A percentile compares a stretch with the other conserved stretches of the same genome.
phyloP scores from a whole-genome alignment of 2,797 vertebrate species.

The Meriones psammophilus region DNA sequence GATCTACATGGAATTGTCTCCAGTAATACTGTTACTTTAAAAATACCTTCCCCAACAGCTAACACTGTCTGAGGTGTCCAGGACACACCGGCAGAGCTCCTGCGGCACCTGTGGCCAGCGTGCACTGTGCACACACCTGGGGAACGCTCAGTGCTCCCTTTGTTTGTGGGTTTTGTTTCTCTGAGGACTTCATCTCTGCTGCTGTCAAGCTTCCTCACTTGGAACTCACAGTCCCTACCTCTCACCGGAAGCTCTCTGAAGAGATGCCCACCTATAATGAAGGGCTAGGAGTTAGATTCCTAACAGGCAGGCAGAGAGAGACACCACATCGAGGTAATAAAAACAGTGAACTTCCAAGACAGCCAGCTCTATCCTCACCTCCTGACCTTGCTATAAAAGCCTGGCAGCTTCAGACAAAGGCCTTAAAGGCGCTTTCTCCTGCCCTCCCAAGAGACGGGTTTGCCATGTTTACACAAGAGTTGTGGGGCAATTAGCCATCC shows the following conservation, averaged over 20 bases:
- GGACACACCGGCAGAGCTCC: not conserved
- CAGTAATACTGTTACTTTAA: conserved; percentile 34
- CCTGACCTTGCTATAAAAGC: not conserved
- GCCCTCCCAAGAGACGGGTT: not conserved
- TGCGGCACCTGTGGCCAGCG: not conserved
- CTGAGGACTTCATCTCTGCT: not conserved
- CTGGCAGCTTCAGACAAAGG: not conserved
- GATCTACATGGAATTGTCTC: conserved; percentile 30
- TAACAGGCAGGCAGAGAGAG: not conserved
- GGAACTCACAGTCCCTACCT: not conserved
- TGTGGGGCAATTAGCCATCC: too few species aligned
- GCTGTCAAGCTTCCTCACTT: not conserved
- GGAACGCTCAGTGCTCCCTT: not conserved
- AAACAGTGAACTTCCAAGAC: not conserved
- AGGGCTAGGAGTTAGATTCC: not conserved
- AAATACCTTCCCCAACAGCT: not conserved
- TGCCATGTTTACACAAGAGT: not conserved
- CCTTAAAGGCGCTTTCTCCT: not conserved
- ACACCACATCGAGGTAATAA: not conserved
- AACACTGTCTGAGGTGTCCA: not conserved
- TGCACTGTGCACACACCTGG: not conserved
- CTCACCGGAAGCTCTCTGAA: not conserved
- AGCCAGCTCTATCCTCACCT: not conserved
- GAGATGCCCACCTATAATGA: not conserved
- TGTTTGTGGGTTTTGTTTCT: conserved; percentile 22